Evolutionary conservation across 1,140 invertebrate genomes (phyloP).

Genomic region (Scaptodrosophila lebanonensis): DNA sequence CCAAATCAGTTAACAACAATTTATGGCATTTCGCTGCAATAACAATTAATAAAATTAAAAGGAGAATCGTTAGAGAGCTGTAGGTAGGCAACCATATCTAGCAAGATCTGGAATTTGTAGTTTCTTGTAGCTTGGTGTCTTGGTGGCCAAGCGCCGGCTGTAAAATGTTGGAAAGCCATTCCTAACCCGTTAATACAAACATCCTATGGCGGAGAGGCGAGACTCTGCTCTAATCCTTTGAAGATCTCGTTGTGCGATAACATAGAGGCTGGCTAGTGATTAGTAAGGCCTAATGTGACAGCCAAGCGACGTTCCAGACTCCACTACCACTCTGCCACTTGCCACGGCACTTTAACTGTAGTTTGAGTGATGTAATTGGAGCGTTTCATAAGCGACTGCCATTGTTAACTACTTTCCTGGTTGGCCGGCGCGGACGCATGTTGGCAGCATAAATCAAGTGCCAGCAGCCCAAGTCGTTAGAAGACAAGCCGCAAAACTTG

Average conservation of each 20-base stretch:
- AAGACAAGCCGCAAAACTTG: slow-evolving; percentile 44
- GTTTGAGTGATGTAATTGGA: slow-evolving; percentile 73
- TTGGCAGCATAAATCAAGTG: slow-evolving; percentile 52
- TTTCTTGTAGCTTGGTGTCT: slow-evolving; percentile 1
- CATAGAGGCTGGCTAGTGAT: slow-evolving; percentile 63
- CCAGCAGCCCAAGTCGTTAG: slow-evolving; percentile 45
- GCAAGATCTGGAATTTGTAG: background rate
- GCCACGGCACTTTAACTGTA: slow-evolving; percentile 60
- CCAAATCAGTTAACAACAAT: slow-evolving; percentile 61
- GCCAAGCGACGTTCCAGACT: slow-evolving; percentile 49
- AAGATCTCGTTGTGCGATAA: slow-evolving; percentile 67
- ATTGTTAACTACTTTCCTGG: slow-evolving; percentile 22
- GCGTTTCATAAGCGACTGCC: slow-evolving; percentile 30
- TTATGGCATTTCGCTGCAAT: slow-evolving; percentile 64
- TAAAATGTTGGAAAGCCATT: slow-evolving; percentile 50
- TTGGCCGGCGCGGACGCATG: slow-evolving; percentile 16
- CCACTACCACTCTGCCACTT: slow-evolving; percentile 1
- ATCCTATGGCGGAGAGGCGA: slow-evolving; percentile 4
- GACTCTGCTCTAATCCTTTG: slow-evolving; percentile 60
- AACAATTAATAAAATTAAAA: slow-evolving; percentile 72
- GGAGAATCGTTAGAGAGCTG: slow-evolving; percentile 10
- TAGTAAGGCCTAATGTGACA: slow-evolving; percentile 64
- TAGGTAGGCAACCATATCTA: too few relatives aligned
- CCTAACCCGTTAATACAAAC: slow-evolving; percentile 47
- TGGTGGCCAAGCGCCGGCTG: slow-evolving; percentile 46